These are phyloP conservation scores for Myiozetetes cayanensis DNA, from an alignment of 2,113 vertebrate genomes.

Conservation along the genomic window DNA sequence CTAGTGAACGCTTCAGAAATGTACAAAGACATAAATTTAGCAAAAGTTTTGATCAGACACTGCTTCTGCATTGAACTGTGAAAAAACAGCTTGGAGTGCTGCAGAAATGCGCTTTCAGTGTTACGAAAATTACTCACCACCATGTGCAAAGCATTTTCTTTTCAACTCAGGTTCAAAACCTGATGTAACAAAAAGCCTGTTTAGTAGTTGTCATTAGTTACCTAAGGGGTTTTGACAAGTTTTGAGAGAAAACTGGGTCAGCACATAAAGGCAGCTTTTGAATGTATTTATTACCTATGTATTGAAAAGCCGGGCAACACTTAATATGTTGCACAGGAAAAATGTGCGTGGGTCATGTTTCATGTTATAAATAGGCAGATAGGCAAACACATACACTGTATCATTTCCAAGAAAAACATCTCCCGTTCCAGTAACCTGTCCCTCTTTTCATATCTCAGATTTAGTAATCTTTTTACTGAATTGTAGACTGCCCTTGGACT, in stretches of 20 bases:
- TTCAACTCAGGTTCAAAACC: not conserved
- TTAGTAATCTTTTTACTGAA: not conserved
- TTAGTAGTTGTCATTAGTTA: slow-evolving; percentile 3
- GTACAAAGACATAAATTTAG: slow-evolving; percentile 49
- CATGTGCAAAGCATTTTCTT: not conserved
- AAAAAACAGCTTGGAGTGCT: not conserved
- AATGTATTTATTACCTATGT: not conserved
- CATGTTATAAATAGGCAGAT: slow-evolving; percentile 54
- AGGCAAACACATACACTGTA: slow-evolving; percentile 7
- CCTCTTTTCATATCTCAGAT: slow-evolving; percentile 5
- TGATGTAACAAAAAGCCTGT: not conserved
- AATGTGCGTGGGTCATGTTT: slow-evolving; percentile 42
- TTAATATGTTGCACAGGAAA: not conserved
- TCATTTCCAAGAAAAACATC: slow-evolving; percentile 57
- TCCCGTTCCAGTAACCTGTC: slow-evolving; percentile 35
- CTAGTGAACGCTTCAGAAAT: slow-evolving; percentile 46
- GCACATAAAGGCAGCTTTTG: not conserved
- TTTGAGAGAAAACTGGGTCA: not conserved
- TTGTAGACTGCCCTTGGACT: not conserved
- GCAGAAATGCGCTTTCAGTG: not conserved
- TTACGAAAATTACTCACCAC: not conserved
- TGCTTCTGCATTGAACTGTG: not conserved
- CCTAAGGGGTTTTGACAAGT: not conserved
- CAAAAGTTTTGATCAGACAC: not conserved
- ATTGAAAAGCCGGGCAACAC: not conserved